phyloP scores from a whole-genome alignment of 2,113 vertebrate genomes.

The Mastomys natalensis region DNA sequence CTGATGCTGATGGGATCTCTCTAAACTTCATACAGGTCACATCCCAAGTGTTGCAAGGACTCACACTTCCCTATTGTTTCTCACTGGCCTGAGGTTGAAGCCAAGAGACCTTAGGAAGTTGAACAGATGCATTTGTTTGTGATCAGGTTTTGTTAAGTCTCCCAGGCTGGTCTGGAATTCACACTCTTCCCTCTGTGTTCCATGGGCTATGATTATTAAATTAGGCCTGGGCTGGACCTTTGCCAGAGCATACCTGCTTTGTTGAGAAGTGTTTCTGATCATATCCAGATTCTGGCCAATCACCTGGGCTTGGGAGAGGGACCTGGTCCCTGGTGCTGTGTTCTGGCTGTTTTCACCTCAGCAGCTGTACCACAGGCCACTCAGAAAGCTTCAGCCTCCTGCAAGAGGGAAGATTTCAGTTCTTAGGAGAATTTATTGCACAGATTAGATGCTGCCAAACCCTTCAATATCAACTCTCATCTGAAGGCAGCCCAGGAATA shows the following conservation, averaged over 20 bases:
- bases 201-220: background rate
- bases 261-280: background rate
- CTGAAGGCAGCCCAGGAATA: slow-evolving; percentile 28
- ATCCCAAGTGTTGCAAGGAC: background rate
- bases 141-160: background rate
- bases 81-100: background rate
- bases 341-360: background rate
- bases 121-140: too few species aligned
- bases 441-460: slow-evolving; percentile 49
- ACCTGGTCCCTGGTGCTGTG: background rate
- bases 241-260: accelerated
- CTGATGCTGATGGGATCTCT: background rate
- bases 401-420: background rate
- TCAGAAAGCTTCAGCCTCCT: background rate
- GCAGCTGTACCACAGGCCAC: background rate
- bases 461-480: slow-evolving; percentile 38
- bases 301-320: background rate
- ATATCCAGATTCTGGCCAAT: background rate
- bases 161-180: background rate
- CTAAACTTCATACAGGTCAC: background rate
- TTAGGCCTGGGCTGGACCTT: accelerated
- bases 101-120: background rate
- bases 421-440: slow-evolving; percentile 58
- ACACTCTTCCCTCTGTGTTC: background rate
- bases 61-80: background rate